phyloP scores from a whole-genome alignment of 2,113 vertebrate species.

The Centropus unirufus region DNA sequence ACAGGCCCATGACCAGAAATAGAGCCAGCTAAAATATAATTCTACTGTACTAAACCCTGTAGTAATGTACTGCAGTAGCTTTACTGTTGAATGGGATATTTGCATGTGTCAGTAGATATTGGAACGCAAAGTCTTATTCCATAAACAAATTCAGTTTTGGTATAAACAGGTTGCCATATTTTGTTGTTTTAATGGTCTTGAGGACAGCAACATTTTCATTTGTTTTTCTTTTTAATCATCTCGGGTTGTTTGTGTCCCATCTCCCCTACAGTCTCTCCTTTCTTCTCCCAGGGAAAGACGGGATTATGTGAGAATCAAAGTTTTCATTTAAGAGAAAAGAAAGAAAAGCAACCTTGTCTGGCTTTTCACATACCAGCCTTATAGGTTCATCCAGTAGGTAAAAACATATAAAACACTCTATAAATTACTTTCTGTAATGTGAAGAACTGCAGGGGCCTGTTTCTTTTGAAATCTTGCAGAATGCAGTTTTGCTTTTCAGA shows the following conservation, averaged over 20 bases:
- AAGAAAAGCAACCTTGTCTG: background rate
- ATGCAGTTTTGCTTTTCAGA: slow-evolving; percentile 1
- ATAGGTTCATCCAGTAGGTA: background rate
- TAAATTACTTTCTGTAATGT: background rate
- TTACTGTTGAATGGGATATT: background rate
- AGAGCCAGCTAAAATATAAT: background rate
- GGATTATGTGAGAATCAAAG: background rate
- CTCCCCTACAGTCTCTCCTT: background rate
- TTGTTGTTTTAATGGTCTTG: background rate
- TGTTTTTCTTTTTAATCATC: background rate
- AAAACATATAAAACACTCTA: background rate
- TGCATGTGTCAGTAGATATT: background rate
- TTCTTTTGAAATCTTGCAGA: slow-evolving; percentile 29
- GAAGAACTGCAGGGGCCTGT: background rate
- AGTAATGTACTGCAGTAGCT: background rate
- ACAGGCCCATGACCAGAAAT: background rate
- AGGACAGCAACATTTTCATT: background rate
- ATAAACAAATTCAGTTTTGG: background rate
- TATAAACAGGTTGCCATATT: background rate
- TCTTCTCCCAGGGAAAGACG: background rate
- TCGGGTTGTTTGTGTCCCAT: background rate
- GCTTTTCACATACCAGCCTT: background rate
- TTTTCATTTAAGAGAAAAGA: background rate
- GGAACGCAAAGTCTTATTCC: slow-evolving; percentile 6
- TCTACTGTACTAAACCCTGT: background rate